These are phyloP conservation scores for Peromyscus leucopus DNA, from an alignment of 2,113 vertebrate species.

Conservation along the genomic window DNA sequence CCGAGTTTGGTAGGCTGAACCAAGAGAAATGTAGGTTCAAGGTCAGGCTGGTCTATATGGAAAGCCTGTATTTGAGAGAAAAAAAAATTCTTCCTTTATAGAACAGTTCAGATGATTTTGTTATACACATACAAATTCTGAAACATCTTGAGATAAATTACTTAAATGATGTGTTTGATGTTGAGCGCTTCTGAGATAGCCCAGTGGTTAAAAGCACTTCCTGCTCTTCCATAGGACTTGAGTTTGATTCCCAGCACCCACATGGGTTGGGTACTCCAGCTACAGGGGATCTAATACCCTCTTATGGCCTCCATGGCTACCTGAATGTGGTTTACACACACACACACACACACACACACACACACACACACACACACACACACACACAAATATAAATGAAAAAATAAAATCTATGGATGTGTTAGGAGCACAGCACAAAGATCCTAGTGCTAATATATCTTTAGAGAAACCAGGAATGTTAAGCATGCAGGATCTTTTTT, in stretches of 20 bases:
- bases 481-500: background rate
- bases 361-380: background rate
- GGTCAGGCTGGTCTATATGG: background rate
- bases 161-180: background rate
- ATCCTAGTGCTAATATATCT: background rate
- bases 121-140: background rate
- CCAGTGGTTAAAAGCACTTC: background rate
- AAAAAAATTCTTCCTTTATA: background rate
- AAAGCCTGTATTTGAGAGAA: background rate
- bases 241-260: background rate
- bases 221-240: background rate
- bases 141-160: background rate
- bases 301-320: background rate
- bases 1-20: no score
- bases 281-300: background rate
- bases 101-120: background rate
- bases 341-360: background rate
- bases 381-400: background rate
- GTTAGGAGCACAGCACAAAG: background rate
- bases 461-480: background rate
- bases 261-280: background rate
- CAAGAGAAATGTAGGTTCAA: background rate
- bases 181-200: background rate
- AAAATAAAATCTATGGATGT: background rate
- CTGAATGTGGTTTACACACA: background rate